A percentile compares a stretch with the other conserved stretches of the same genome.
Conservation (phyloP, 2,797 vertebrate genomes). For the Scomberomorus guttatus region DNA sequence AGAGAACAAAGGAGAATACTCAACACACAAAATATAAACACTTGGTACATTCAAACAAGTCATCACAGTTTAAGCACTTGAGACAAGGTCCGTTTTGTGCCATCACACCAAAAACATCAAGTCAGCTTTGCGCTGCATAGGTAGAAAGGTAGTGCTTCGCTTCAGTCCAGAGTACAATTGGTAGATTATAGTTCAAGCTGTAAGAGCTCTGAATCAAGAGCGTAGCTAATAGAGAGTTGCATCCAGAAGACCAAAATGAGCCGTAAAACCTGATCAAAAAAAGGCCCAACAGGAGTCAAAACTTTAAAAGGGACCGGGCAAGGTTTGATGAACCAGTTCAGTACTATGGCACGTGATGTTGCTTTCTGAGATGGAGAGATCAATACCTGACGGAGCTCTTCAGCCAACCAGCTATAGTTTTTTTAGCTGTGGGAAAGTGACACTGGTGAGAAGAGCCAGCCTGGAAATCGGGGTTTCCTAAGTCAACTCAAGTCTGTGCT, state of each 20-base stretch:
- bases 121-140: conserved; percentile 83
- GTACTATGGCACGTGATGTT: conserved; percentile 70
- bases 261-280: conserved; percentile 32
- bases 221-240: conserved; percentile 30
- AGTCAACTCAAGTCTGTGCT: conserved; percentile 62
- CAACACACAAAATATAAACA: conserved; percentile 83
- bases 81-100: conserved; percentile 79
- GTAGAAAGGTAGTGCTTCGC: conserved; percentile 80
- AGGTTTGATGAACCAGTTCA: conserved; percentile 44
- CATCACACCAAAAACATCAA: conserved; percentile 72
- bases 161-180: conserved; percentile 63
- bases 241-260: conserved; percentile 61
- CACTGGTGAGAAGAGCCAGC: conserved; percentile 31
- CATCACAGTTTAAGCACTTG: conserved; percentile 83
- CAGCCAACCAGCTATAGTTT: conserved; percentile 24
- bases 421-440: conserved; percentile 24
- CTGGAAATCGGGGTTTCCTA: conserved; percentile 29
- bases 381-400: conserved; percentile 23
- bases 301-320: conserved; percentile 44
- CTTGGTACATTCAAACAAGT: conserved; percentile 84
- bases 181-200: conserved; percentile 58
- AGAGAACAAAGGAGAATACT: conserved; percentile 57
- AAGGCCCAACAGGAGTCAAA: conserved; percentile 35
- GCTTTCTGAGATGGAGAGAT: conserved; percentile 38
- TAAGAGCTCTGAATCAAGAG: conserved; percentile 54